phyloP scores from a whole-genome alignment of 2,113 vertebrate genomes.

The Irena cyanogastra region DNA sequence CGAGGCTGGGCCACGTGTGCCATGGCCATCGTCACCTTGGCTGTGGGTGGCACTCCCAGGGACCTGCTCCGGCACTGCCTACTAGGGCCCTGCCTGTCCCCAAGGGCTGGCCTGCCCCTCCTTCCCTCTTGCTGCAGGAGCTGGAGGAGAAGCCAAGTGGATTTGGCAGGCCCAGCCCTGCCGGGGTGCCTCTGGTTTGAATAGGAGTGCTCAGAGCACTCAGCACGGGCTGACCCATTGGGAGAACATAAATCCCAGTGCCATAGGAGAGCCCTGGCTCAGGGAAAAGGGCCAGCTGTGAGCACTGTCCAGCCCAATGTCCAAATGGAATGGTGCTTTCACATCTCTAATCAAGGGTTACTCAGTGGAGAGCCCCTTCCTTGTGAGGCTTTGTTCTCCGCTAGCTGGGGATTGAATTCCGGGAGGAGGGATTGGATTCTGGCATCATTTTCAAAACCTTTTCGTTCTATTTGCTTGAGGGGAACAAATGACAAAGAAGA shows the following conservation, averaged over 20 bases:
- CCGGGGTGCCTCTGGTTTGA: fast-evolving
- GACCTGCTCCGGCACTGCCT: fast-evolving
- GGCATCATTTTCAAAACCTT: background rate
- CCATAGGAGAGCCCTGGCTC: background rate
- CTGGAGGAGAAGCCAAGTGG: background rate
- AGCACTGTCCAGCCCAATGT: background rate
- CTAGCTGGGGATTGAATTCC: background rate
- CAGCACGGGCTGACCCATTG: fast-evolving
- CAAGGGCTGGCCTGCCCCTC: background rate
- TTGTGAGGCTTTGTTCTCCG: background rate
- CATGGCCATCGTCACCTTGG: background rate
- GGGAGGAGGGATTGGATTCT: background rate
- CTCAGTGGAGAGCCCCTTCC: background rate
- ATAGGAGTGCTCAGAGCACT: background rate
- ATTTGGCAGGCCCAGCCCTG: background rate
- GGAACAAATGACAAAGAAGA: constrained; percentile 18
- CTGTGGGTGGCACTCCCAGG: fast-evolving
- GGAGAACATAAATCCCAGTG: background rate
- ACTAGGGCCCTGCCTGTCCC: background rate
- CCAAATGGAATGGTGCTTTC: background rate
- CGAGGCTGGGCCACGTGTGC: fast-evolving
- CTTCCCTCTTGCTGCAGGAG: background rate
- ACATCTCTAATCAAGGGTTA: background rate
- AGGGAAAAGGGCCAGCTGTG: background rate
- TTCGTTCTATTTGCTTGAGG: background rate